Conservation (phyloP, 1,140 invertebrate species). For the Apocrypta bakeri region DNA sequence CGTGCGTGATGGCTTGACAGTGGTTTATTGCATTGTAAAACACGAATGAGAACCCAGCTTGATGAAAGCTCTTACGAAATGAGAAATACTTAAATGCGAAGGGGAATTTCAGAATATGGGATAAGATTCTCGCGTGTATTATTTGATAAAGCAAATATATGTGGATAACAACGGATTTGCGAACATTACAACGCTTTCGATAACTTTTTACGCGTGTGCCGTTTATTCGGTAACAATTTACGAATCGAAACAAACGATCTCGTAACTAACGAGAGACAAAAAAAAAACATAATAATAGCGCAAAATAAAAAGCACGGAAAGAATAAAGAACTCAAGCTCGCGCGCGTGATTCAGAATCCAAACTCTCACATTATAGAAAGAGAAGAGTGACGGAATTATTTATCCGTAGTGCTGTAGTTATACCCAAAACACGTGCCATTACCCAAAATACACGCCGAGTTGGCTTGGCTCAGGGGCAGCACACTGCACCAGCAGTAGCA, state of each 20-base stretch:
- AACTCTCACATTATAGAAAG: not conserved
- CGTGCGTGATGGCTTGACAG: not conserved
- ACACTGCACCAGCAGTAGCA: not conserved
- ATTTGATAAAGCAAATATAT: too few relatives aligned
- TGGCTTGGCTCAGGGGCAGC: slow-evolving; percentile 49
- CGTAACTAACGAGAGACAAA: too few relatives aligned
- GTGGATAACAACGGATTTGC: too few relatives aligned
- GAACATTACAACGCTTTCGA: too few relatives aligned
- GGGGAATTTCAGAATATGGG: too few relatives aligned
- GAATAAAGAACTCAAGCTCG: not conserved
- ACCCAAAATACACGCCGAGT: slow-evolving; percentile 58
- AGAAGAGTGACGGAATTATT: slow-evolving; percentile 56
- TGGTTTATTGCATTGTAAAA: not conserved
- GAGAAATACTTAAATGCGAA: not conserved
- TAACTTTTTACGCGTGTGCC: too few relatives aligned
- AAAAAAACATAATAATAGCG: too few relatives aligned
- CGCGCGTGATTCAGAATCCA: slow-evolving; percentile 3
- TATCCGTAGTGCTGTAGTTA: slow-evolving; percentile 51
- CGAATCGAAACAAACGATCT: too few relatives aligned
- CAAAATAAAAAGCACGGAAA: not conserved
- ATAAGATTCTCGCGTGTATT: too few relatives aligned
- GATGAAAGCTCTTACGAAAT: not conserved
- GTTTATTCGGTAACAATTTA: too few relatives aligned
- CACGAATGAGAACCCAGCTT: not conserved
- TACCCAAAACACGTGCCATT: slow-evolving; percentile 60